phyloP scores from a whole-genome alignment of 2,797 vertebrate genomes.

The Novumbra hubbsi region DNA sequence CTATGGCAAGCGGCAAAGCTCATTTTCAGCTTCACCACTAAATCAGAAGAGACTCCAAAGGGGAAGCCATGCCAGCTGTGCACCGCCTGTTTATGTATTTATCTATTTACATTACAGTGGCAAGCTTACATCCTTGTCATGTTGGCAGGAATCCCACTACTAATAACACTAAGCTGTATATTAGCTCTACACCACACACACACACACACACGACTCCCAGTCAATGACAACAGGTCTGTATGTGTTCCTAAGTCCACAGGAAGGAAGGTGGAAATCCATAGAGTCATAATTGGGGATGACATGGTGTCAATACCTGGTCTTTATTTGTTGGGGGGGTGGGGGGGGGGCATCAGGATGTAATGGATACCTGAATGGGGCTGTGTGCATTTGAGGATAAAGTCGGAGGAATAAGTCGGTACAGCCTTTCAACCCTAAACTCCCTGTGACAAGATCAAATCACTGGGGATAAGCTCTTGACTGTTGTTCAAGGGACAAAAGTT shows the following conservation, averaged over 20 bases:
- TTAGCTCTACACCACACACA: background rate
- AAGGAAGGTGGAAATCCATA: constrained; percentile 21
- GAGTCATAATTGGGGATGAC: constrained; percentile 9
- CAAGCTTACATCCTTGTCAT: constrained; percentile 56
- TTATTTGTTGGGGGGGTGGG: background rate
- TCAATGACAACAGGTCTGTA: constrained; percentile 14
- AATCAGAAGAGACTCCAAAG: constrained; percentile 60
- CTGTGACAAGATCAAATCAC: background rate
- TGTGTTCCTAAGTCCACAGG: constrained; percentile 1
- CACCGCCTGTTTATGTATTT: constrained; percentile 66
- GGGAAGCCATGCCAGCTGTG: constrained; percentile 44
- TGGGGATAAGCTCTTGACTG: background rate
- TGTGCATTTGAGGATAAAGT: background rate
- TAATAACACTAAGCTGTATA: constrained; percentile 52
- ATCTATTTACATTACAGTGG: constrained; percentile 70
- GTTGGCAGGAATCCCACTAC: constrained; percentile 56
- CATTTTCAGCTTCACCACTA: constrained; percentile 61
- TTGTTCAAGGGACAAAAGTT: constrained; percentile 4
- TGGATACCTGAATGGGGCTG: background rate
- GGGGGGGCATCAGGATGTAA: background rate
- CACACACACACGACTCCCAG: constrained; percentile 16
- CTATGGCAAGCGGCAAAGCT: constrained; percentile 30
- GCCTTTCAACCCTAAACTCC: background rate
- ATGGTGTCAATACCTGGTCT: constrained; percentile 17
- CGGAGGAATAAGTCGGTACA: background rate